These are phyloP conservation scores for Rhamnusium bicolor DNA, from an alignment of 2,888 invertebrate genomes.

Conservation along the genomic window DNA sequence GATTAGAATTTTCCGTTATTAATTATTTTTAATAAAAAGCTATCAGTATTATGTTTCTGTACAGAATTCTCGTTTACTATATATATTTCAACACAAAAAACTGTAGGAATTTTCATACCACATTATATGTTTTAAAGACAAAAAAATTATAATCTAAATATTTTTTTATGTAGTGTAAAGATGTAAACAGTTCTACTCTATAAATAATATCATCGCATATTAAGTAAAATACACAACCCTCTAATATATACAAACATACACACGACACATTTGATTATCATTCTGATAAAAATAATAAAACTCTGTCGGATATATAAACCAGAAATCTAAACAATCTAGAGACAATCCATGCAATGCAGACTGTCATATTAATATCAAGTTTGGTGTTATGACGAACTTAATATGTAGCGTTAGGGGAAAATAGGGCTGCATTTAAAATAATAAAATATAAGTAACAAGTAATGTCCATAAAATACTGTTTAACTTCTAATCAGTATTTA, in stretches of 20 bases:
- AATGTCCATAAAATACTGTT: too few relatives aligned
- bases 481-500: too few relatives aligned
- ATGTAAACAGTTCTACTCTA: slow-evolving; percentile 5
- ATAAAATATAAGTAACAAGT: too few relatives aligned
- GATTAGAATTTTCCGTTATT: too few relatives aligned
- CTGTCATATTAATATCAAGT: slow-evolving; percentile 6
- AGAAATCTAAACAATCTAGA: slow-evolving; percentile 34
- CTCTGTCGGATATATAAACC: slow-evolving; percentile 32
- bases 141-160: slow-evolving; percentile 15
- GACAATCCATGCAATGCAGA: slow-evolving; percentile 1
- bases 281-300: slow-evolving; percentile 36
- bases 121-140: background rate
- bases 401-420: background rate
- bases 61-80: background rate
- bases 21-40: too few relatives aligned
- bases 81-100: background rate
- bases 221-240: slow-evolving; percentile 20
- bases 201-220: slow-evolving; percentile 5
- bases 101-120: background rate
- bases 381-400: background rate
- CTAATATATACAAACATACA: slow-evolving; percentile 20
- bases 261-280: slow-evolving; percentile 28
- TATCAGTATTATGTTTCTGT: background rate
- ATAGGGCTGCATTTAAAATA: background rate
- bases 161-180: background rate